Conservation (phyloP, 2,113 vertebrate genomes). For the Oryzias celebensis region DNA sequence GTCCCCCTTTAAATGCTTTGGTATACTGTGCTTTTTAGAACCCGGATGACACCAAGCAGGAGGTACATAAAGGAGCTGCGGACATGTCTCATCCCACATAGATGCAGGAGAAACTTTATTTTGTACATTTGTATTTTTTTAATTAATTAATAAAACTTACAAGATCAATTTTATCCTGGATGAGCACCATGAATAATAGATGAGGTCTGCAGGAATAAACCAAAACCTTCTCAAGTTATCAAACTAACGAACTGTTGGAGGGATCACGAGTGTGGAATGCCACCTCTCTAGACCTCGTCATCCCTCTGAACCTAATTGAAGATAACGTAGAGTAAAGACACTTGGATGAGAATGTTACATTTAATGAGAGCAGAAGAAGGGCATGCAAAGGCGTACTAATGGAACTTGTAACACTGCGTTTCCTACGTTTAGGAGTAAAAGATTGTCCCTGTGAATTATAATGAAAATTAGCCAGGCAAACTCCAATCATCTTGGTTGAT, state of each 20-base stretch:
- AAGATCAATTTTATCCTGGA: background rate
- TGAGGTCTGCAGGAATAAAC: constrained; percentile 2
- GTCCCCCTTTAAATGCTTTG: too few species aligned
- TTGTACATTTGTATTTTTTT: too few species aligned
- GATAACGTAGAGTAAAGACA: constrained; percentile 5
- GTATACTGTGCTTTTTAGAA: background rate
- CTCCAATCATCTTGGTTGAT: too few species aligned
- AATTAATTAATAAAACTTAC: too few species aligned
- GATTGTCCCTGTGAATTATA: constrained; percentile 17
- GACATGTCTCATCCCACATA: background rate
- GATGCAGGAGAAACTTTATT: too few species aligned
- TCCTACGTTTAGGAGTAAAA: constrained; percentile 12
- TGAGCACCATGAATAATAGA: background rate
- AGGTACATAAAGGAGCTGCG: background rate
- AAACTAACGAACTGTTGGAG: constrained; percentile 2
- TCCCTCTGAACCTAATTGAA: constrained; percentile 3
- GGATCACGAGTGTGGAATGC: constrained; percentile 4
- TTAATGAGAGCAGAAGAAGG: constrained; percentile 7
- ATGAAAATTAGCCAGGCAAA: constrained; percentile 5
- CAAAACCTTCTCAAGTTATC: background rate
- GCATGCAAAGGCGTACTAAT: background rate
- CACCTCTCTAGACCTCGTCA: constrained; percentile 6
- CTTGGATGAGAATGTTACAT: background rate
- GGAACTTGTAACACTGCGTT: background rate
- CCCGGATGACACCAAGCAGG: background rate